phyloP scores from a whole-genome alignment of 2,888 invertebrate genomes.

The Vannuccia rotundouncinata region DNA sequence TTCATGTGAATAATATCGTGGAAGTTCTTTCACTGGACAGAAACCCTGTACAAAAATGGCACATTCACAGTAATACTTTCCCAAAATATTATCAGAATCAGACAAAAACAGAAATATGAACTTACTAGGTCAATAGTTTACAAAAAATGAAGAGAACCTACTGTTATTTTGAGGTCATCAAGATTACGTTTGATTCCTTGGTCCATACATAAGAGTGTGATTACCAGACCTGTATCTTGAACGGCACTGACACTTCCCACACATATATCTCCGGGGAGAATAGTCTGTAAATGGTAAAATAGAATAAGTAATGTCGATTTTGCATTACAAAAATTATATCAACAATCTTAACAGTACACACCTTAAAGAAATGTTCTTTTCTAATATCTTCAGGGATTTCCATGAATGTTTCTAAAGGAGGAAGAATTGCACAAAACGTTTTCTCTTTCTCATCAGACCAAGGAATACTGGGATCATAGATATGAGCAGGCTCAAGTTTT shows the following conservation, averaged over 20 bases:
- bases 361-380: conserved; percentile 40
- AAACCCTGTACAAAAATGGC: no score
- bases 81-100: conserved; percentile 37
- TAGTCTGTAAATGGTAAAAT: conserved; percentile 52
- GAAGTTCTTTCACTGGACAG: conserved; percentile 50
- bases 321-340: no score
- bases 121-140: not conserved
- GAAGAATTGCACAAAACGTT: conserved; percentile 21
- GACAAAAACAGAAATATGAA: not conserved
- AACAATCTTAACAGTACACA: not conserved
- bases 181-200: conserved; percentile 72
- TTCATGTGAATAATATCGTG: conserved; percentile 48
- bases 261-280: conserved; percentile 54
- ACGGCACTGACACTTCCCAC: conserved; percentile 54
- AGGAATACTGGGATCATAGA: not conserved
- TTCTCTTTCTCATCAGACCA: conserved; percentile 32
- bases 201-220: conserved; percentile 76
- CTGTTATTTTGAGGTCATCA: conserved; percentile 78
- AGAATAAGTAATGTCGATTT: no score
- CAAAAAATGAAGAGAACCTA: conserved; percentile 48
- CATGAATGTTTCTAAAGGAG: conserved; percentile 32
- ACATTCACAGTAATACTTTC: no score
- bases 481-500: conserved; percentile 2
- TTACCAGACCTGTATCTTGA: conserved; percentile 53
- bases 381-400: conserved; percentile 32